Base-by-base conservation (phyloP, 2,797 vertebrate genomes). In the Neomorphus geoffroyi region DNA sequence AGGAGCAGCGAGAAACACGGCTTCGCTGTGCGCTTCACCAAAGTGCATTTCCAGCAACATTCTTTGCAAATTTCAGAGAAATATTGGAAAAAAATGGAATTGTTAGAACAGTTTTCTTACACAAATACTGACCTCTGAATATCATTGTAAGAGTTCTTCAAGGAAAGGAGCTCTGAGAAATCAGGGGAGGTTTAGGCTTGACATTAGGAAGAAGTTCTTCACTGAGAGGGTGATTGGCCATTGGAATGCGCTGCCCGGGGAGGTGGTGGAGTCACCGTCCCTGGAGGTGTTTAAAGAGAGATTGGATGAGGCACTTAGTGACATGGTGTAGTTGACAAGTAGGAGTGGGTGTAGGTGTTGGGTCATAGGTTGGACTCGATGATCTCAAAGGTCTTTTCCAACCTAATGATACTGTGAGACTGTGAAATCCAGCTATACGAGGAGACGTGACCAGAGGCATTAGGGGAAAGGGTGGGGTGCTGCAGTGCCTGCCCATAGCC, bases 381-480 rank as follows among this genome's bases (percentile, higher is more conserved):
- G n/a, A n/a, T n/a, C n/a, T n/a, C n/a, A n/a, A n/a, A n/a, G n/a
- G n/a, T n/a, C n/a, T n/a, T n/a, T n/a, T n/a, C n/a, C n/a, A n/a
- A n/a, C n/a, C n/a, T n/a, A n/a, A n/a, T n/a, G n/a, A n/a, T n/a
- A n/a, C n/a, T n/a, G n/a, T n/a, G n/a, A n/a, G n/a, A n/a, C n/a
- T n/a, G n/a, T n/a, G n/a, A n/a, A n/a, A 13, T 35, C 18, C 54
- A 60, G n/a, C 26, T 41, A 10, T 3, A 2, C 0, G 2, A 67
- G 45, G 21, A 66, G 11, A n/a, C 45, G 45, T 28, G 80, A 33
- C 8, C 56, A 22, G 50, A 39, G 9, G 16, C 1, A 39, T 41
- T 21, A n/a, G 26, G 19, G 48, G 51, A 11, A 28, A 33, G 26
- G 22, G 39, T 17, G 33, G 58, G 30, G 35, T 19, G 22, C 41